Evolutionary conservation across 2,888 invertebrate species (phyloP).

Genomic region (Orthosia incerta): DNA sequence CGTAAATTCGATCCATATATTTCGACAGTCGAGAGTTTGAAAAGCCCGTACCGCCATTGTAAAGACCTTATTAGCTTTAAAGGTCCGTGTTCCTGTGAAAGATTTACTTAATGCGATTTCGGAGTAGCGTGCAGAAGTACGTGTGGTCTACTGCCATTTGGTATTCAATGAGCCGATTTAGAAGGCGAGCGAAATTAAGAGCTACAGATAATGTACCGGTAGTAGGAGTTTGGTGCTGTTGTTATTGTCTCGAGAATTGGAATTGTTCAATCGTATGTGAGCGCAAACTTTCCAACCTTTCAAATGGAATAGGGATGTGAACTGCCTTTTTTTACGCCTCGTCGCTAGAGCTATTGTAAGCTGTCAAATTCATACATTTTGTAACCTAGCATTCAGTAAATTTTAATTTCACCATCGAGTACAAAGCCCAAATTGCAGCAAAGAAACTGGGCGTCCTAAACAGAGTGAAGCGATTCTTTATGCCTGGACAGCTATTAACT

Average conservation of each 20-base stretch:
- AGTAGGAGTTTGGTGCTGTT: slow-evolving; percentile 47
- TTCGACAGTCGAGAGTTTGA: slow-evolving; percentile 66
- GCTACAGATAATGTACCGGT: slow-evolving; percentile 59
- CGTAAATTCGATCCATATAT: slow-evolving; percentile 67
- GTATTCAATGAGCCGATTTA: slow-evolving; percentile 83
- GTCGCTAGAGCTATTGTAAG: no score
- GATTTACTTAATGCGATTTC: slow-evolving; percentile 82
- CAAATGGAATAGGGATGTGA: no score
- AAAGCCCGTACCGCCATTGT: slow-evolving; percentile 71
- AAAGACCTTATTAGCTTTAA: slow-evolving; percentile 81
- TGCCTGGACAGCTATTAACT: no score
- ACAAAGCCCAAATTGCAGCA: no score
- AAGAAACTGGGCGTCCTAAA: no score
- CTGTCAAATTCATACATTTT: no score
- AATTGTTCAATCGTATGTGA: slow-evolving; percentile 13
- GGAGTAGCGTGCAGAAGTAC: slow-evolving; percentile 77
- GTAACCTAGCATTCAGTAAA: no score
- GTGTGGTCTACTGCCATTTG: slow-evolving; percentile 79
- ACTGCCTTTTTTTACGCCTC: no score
- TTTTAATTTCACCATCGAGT: no score
- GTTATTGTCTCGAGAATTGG: slow-evolving; percentile 29
- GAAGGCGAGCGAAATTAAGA: slow-evolving; percentile 68
- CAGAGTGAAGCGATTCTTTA: no score
- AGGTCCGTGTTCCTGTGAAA: slow-evolving; percentile 77
- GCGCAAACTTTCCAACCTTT: not conserved